A percentile compares a stretch with the other conserved stretches of the same genome.
Conservation (phyloP, 2,797 vertebrate species). For the Microctenopoma steveboyesi region DNA sequence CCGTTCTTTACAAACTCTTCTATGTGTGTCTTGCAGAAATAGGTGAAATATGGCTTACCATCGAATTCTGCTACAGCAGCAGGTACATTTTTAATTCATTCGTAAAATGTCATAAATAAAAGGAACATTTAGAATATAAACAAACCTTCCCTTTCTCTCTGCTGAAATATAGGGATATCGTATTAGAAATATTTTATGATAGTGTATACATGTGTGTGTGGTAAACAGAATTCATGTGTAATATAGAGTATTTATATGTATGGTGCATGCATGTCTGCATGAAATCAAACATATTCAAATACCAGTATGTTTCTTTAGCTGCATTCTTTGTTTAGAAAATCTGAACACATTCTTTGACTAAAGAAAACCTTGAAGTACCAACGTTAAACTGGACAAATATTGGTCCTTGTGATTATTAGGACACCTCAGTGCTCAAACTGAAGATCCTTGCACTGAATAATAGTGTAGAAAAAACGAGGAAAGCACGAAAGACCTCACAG, state of each 20-base stretch:
- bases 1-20: not conserved
- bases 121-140: constrained; percentile 1
- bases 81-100: constrained; percentile 8
- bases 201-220: not conserved
- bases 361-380: constrained; percentile 6
- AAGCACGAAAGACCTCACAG: constrained; percentile 47
- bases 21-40: not conserved
- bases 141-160: constrained; percentile 1
- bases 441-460: constrained; percentile 39
- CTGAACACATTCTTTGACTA: constrained; percentile 12
- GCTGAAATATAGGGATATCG: constrained; percentile 14
- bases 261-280: not conserved
- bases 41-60: not conserved
- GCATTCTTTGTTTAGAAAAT: constrained; percentile 13
- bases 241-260: not conserved
- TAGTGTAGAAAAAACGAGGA: constrained; percentile 40
- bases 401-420: constrained; percentile 39
- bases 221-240: not conserved
- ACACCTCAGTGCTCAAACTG: constrained; percentile 17
- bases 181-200: constrained; percentile 8
- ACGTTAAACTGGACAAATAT: constrained; percentile 12
- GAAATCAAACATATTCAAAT: not conserved
- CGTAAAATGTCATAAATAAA: not conserved
- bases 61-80: not conserved
- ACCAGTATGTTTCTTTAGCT: not conserved